Base-by-base conservation (phyloP, 2,113 vertebrate species). In the Damaliscus lunatus region DNA sequence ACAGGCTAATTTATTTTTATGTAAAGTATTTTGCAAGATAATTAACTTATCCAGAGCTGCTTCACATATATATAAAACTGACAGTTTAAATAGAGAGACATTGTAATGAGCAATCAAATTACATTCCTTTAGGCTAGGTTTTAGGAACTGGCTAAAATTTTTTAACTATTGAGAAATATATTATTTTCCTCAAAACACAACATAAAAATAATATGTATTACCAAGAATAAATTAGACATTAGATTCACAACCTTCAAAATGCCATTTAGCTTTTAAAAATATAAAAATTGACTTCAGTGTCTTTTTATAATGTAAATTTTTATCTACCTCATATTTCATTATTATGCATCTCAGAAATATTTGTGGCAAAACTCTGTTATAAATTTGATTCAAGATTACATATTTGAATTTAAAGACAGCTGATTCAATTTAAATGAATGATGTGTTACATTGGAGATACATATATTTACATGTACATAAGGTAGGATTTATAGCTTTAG, bases 221-320 rank as follows among this genome's bases (percentile, higher is more conserved):
- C 33, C 36, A 95, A 81, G 50, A 91, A 80, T 88, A 93, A 94
- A 78, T 19, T 90, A 84, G 4, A 88, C 12, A 82, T 77, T 94
- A 92, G 91, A 81, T 64, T 91, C 27, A 55, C 8, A 96, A 91
- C 25, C 8, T 91, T 48, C 33, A 85, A 93, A 88, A 86, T 94
- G 15, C 78, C 94, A 1, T 43, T 85, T 81, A 92, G 67, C 25
- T 81, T 62, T 86, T 94, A 97, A 46, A 97, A 90, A 91, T 82
- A 53, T 25, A 59, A 95, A 91, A 52, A 59, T 90, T 84, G 78
- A 46, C 74, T 94, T 84, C 40, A 91, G n/a, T 36, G 67, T 43
- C 33, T 86, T 86, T 82, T 59, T 83, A 50, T 78, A 95, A 55
- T 83, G 23, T 83, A 85, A 88, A 82, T 60, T 94, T 97, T 95